Evolutionary conservation across 2,113 vertebrate species (phyloP).

Genomic region (Hucho hucho): DNA sequence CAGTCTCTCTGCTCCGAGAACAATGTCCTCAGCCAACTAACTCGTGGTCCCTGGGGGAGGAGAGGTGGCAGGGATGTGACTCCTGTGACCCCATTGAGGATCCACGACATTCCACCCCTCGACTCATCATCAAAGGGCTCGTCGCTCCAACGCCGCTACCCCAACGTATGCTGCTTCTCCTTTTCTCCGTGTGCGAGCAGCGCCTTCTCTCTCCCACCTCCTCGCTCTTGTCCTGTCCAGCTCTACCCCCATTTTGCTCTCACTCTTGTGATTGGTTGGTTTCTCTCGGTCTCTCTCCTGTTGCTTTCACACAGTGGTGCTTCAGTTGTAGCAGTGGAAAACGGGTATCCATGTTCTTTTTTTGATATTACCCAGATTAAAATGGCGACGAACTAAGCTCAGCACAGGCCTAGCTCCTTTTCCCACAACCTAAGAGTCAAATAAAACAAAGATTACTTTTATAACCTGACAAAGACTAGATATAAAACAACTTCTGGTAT

Average conservation of each 20-base stretch:
- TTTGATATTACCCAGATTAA: constrained; percentile 96
- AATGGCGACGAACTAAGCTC: constrained; percentile 94
- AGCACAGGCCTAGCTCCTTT: constrained; percentile 86
- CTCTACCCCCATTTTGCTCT: constrained; percentile 68
- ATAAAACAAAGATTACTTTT: constrained; percentile 1
- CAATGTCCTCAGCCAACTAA: constrained; percentile 74
- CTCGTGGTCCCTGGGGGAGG: constrained; percentile 56
- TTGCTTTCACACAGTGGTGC: constrained; percentile 95
- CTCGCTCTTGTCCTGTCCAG: constrained; percentile 74
- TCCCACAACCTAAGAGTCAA: constrained; percentile 74
- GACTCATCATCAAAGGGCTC: constrained; percentile 49
- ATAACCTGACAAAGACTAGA: no score
- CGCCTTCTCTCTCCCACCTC: constrained; percentile 74
- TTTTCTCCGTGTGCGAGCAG: constrained; percentile 49
- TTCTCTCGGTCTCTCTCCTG: constrained; percentile 83
- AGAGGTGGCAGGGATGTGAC: constrained; percentile 41
- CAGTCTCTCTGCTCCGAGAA: constrained; percentile 71
- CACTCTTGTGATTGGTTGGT: constrained; percentile 69
- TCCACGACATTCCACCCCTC: constrained; percentile 44
- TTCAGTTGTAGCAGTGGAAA: constrained; percentile 99
- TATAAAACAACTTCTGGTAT: constrained; percentile 50
- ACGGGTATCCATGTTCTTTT: constrained; percentile 84
- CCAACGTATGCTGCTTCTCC: constrained; percentile 44
- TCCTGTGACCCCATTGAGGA: constrained; percentile 46
- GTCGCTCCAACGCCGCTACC: constrained; percentile 59